Conservation (phyloP, 1,140 invertebrate species). For the Brachionus koreanus region DNA sequence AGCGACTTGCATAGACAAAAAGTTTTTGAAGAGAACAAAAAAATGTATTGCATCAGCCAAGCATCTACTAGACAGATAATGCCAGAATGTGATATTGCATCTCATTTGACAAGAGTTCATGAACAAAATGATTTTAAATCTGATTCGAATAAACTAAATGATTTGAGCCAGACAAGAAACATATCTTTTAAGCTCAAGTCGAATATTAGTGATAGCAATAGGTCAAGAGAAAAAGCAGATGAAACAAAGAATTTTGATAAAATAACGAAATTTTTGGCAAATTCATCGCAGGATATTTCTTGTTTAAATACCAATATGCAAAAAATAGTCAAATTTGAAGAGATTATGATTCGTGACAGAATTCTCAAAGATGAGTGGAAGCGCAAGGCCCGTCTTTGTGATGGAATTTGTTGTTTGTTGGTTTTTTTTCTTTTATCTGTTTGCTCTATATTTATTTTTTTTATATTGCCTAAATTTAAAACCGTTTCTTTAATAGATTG, state of each 20-base stretch:
- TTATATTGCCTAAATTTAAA: conserved; percentile 25
- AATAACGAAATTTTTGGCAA: background rate
- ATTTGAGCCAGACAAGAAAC: background rate
- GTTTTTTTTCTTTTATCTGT: conserved; percentile 33
- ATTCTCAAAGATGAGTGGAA: conserved; percentile 40
- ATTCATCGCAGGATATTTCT: background rate
- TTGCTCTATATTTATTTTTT: conserved; percentile 36
- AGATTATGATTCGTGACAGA: background rate
- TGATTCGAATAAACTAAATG: background rate
- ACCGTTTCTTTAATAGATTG: conserved; percentile 35
- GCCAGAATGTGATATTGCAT: conserved; percentile 22
- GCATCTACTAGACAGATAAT: conserved; percentile 25
- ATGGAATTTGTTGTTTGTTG: conserved; percentile 39
- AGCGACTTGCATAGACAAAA: background rate
- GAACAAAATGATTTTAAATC: background rate
- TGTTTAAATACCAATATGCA: conserved; percentile 26
- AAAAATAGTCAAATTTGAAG: conserved; percentile 39
- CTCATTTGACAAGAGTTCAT: conserved; percentile 10
- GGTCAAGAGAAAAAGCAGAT: background rate
- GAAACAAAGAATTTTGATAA: background rate
- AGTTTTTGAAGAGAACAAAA: background rate
- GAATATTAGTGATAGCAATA: background rate
- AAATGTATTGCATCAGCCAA: background rate
- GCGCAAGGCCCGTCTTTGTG: conserved; percentile 34
- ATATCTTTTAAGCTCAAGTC: conserved; percentile 14